Evolutionary conservation across 1,140 invertebrate species (phyloP), one percentile per base, ranked within the genome.

Genomic region (Eumaeus atala): DNA sequence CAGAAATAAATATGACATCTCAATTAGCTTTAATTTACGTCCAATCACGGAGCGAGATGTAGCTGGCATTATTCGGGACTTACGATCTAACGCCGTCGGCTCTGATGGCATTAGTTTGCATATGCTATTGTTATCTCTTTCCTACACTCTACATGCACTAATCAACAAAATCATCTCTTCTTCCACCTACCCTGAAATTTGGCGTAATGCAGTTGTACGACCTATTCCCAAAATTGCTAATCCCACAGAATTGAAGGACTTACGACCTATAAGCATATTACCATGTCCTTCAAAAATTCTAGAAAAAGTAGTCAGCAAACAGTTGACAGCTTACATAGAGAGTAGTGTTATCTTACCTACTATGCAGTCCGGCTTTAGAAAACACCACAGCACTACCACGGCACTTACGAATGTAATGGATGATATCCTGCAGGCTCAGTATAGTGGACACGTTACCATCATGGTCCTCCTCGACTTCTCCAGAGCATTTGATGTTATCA

Each of bases 241-340:
- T 38, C 37, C 37, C 37, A 38, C 37, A 38, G 37, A 38, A 38
- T 38, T n/a, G 3, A 38, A 12, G 37, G 37, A 38, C 35, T 11
- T 36, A 36, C 37, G 37, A n/a, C 2, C 37, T 12, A 38, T 38
- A 38, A 38, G 37, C 37, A 38, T 38, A 38, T 38, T 38, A 9
- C 37, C 37, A 38, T 38, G 37, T 3, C 10, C 37, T 38, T 38
- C 2, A 38, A 38, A 38, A 38, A 9, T 3, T 12, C 10, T 38
- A 38, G 37, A 38, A 38, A 38, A 38, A 38, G 12, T 38, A n/a
- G 37, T 38, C 10, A 3, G 21, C 21, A 28, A 28, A 28, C 21
- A 28, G 21, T 28, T 28, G 6, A 3, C 21, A 28, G 21, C 12
- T 10, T 12, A 38, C 37, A 38, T 38, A 38, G n/a, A n/a, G n/a